Evolutionary conservation across 1,140 invertebrate genomes (phyloP), one percentile per base, ranked within the genome.

Genomic region (Magallana angulata): DNA sequence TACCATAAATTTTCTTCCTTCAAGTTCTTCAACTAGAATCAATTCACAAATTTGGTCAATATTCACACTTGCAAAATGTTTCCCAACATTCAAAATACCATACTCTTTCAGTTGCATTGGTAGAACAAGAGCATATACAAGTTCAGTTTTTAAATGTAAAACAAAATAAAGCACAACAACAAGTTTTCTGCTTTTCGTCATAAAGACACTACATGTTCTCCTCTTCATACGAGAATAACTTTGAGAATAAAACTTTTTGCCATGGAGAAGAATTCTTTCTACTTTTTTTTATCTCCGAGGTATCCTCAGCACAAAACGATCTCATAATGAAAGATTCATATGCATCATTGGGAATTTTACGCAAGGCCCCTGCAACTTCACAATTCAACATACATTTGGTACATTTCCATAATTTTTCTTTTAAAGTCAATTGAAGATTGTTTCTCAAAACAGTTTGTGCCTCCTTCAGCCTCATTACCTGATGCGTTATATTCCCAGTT

Each of bases 401-500:
- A 62, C 60, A 76, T 76, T 76, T 76, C 24, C 68, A 76, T 18
- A 30, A 12, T 30, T 9, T 76, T 76, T 24, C 24, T 76, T 76
- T 24, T 24, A 24, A 12, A 76, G 18, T 76, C 24, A 76, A 76
- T 9, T 76, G 68, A 76, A 30, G 68, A 76, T 24, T 76, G 24
- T 76, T 36, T 30, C 68, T 18, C 68, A 76, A 24, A 30, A 36
- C 12, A 30, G 68, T 76, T 76, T 76, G 68, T 30, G 68, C 68
- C 24, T 76, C 68, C 8, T 30, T 76, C 14, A 76, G 18, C 24
- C 24, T 36, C 68, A 76, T 76, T 18, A 76, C 36, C 24, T 76
- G 68, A 76, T 76, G 68, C 36, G 68, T 64, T 30, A 87, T 68
- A 87, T 87, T 87, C 18, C 83, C 68, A 56, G 83, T 87, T 24